These are phyloP conservation scores for Lampropteryx suffumata DNA, from an alignment of 2,888 invertebrate genomes.

Conservation along the genomic window DNA sequence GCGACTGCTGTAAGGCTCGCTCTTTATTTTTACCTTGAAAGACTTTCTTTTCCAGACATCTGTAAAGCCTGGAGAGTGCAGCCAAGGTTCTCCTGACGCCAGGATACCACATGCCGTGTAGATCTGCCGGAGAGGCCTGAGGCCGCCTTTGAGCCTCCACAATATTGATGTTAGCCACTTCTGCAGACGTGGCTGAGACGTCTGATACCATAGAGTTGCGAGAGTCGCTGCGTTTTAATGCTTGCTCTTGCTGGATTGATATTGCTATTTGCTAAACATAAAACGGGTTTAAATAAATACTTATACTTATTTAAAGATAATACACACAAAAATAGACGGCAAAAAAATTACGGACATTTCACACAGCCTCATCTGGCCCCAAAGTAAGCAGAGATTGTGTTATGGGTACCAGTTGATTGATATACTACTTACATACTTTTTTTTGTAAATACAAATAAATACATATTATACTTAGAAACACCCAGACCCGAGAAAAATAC, in stretches of 20 bases:
- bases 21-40: slow-evolving; percentile 92
- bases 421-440: too few species aligned
- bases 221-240: slow-evolving; percentile 84
- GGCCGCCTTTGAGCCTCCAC: slow-evolving; percentile 64
- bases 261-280: slow-evolving; percentile 83
- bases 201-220: slow-evolving; percentile 87
- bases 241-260: slow-evolving; percentile 84
- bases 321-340: too few species aligned
- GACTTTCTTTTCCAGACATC: slow-evolving; percentile 96
- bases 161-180: slow-evolving; percentile 85
- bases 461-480: too few species aligned
- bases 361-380: too few species aligned
- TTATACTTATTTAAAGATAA: too few species aligned
- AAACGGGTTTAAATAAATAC: neutral
- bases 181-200: slow-evolving; percentile 86
- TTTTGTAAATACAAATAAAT: too few species aligned
- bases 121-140: slow-evolving; percentile 93
- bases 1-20: too few species aligned
- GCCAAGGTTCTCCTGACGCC: slow-evolving; percentile 97
- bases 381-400: too few species aligned
- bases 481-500: too few species aligned
- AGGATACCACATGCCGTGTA: slow-evolving; percentile 99
- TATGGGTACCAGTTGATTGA: too few species aligned
- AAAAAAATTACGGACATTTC: too few species aligned
- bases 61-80: slow-evolving; percentile 91